Evolutionary conservation across 2,113 vertebrate genomes (phyloP).

Genomic region (Sclerurus mexicanus): DNA sequence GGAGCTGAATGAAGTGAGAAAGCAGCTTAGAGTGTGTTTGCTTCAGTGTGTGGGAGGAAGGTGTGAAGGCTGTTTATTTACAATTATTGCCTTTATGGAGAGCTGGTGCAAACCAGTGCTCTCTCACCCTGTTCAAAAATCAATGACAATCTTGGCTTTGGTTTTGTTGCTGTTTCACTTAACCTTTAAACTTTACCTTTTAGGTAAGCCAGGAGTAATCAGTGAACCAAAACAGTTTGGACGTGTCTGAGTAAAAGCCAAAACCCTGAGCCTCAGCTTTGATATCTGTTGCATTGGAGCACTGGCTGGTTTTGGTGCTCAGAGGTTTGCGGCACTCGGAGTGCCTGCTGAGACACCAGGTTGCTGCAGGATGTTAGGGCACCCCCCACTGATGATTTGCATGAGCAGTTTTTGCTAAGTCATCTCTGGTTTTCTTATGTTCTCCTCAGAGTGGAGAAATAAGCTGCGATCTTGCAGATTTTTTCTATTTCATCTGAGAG

Average conservation of each 20-base stretch:
- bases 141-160: not conserved
- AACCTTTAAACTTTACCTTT: constrained; percentile 30
- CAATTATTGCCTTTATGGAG: not conserved
- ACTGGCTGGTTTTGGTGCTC: not conserved
- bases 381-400: not conserved
- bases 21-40: not conserved
- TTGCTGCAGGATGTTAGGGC: not conserved
- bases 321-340: not conserved
- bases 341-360: not conserved
- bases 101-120: not conserved
- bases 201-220: not conserved
- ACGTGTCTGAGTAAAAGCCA: not conserved
- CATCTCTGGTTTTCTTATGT: not conserved
- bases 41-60: not conserved
- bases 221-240: not conserved
- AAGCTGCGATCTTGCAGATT: not conserved
- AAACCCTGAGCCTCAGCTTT: not conserved
- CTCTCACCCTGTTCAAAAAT: not conserved
- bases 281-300: not conserved
- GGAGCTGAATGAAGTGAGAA: constrained; percentile 26
- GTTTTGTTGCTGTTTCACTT: constrained; percentile 22
- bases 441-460: not conserved
- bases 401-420: not conserved
- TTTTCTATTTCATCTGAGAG: not conserved
- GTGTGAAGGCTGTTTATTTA: constrained; percentile 47